phyloP scores from a whole-genome alignment of 2,113 vertebrate species.

The Porphyrio hochstetteri region DNA sequence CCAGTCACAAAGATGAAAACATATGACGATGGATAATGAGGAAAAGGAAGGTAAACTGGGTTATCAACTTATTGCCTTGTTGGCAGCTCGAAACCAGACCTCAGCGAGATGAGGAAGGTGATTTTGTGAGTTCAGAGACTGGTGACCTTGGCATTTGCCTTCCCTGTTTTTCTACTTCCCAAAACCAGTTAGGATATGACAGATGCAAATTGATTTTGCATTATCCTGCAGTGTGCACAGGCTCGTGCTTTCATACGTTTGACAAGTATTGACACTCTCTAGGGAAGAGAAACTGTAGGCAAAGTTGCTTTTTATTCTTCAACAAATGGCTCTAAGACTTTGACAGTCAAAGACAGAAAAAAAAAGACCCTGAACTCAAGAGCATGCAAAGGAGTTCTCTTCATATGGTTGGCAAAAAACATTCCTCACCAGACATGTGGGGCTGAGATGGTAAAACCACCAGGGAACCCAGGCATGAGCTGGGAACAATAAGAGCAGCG shows the following conservation, averaged over 20 bases:
- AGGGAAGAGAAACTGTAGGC: background rate
- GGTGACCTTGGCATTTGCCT: background rate
- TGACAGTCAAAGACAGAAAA: background rate
- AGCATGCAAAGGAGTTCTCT: background rate
- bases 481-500: background rate
- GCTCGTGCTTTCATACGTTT: background rate
- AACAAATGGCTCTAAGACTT: background rate
- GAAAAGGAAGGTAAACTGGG: background rate
- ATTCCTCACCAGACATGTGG: background rate
- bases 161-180: background rate
- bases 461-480: background rate
- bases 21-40: background rate
- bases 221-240: slow-evolving; percentile 5
- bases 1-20: background rate
- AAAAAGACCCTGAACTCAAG: background rate
- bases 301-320: background rate
- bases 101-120: background rate
- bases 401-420: background rate
- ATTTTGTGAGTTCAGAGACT: background rate
- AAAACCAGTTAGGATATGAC: background rate
- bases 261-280: slow-evolving; percentile 27
- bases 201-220: background rate
- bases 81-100: background rate
- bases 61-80: background rate
- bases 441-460: background rate